Evolutionary conservation across 2,797 vertebrate species (phyloP), one percentile per base, ranked within the genome.

Genomic region (Falco novaeseelandiae): DNA sequence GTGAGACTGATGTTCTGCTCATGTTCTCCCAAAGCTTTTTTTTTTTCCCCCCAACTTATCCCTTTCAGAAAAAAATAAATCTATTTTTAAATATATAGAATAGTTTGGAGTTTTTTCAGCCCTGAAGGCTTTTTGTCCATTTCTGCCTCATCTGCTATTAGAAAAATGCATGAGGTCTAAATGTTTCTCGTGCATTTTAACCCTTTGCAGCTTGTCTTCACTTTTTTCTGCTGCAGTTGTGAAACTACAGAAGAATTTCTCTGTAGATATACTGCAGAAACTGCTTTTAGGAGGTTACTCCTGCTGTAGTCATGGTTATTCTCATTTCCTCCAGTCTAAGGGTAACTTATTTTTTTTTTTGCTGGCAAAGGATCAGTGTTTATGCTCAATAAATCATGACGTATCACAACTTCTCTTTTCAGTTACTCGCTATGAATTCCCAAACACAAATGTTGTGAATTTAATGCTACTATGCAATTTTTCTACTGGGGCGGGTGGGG

Each of bases 101-200:
- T 20, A 16, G 16, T 59, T 77, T 4, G 22, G 26, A 11, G 8
- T 54, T 72, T 49, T 74, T 14, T 1, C 30, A 36, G 49, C 69
- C 96, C 65, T 4, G n/a, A 9, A 59, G 95, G 90, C 12, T 8
- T 94, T 97, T 92, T 77, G 67, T 96, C 83, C 93, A 48, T 97
- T 96, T 87, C 70, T 90, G 78, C 48, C 30, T 73, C 44, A 10
- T 55, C 51, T 83, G 83, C 78, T 67, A 12, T 12, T 59, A 34
- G 76, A 63, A 90, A 58, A 79, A 83, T 0, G 4, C 30, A 20
- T 4, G 1, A 48, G 12, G 30, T 77, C 36, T 3, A 0, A 69
- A 42, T 5, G 2, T 63, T 63, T 29, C 55, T 32, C 0, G 0
- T 1, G 72, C 26, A 54, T 3, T 92, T 95, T 90, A 87, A 95